A percentile compares a stretch with the other conserved stretches of the same genome.
These are phyloP conservation scores for Malurus elegans DNA, from an alignment of 2,113 vertebrate species.

Conservation along the genomic window DNA sequence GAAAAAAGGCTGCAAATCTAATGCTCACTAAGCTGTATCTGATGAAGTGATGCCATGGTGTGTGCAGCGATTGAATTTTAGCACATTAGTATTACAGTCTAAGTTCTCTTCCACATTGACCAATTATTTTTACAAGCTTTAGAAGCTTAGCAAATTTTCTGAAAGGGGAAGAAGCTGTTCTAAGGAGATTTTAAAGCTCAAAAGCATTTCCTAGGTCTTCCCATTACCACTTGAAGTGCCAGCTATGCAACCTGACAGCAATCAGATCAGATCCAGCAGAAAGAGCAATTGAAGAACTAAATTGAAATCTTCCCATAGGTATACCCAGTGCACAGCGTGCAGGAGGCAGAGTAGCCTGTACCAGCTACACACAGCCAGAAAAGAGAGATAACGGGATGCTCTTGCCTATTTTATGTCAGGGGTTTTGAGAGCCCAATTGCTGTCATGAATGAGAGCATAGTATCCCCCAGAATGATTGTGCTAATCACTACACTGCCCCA, in stretches of 20 bases:
- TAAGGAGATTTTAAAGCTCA: slow-evolving; percentile 36
- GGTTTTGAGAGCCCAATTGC: slow-evolving; percentile 23
- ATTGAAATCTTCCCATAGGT: slow-evolving; percentile 1
- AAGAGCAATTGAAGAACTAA: slow-evolving; percentile 39
- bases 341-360: background rate
- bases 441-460: slow-evolving; percentile 37
- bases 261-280: slow-evolving; percentile 16
- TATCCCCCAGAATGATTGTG: background rate
- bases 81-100: background rate
- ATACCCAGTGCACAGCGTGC: background rate
- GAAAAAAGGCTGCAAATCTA: background rate
- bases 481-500: background rate
- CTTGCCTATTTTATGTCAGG: slow-evolving; percentile 33
- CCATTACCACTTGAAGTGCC: background rate
- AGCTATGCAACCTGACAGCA: background rate
- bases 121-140: slow-evolving; percentile 23
- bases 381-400: background rate
- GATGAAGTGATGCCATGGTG: background rate
- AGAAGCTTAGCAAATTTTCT: background rate
- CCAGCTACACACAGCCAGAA: background rate
- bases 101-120: background rate
- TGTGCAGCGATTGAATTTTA: background rate
- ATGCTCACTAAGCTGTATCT: background rate
- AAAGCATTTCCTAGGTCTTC: background rate
- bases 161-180: background rate